Conservation (phyloP, 2,797 vertebrate species). For the Cyprinodon diabolis region DNA sequence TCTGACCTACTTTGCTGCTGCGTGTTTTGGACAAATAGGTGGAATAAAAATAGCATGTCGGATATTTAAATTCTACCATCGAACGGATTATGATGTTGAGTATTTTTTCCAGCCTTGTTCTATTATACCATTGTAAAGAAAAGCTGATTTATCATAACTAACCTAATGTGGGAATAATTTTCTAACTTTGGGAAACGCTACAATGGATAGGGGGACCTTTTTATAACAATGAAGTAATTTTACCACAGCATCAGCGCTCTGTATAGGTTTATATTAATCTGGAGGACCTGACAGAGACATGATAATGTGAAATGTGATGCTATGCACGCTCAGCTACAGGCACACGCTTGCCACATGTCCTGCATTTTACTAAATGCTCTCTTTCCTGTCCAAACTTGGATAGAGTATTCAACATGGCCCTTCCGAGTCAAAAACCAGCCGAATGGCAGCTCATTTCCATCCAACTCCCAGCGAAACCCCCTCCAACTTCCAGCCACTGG, state of each 20-base stretch:
- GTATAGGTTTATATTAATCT: not conserved
- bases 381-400: too few species aligned
- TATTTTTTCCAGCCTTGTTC: not conserved
- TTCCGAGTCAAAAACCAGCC: too few species aligned
- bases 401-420: too few species aligned
- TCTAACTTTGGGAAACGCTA: not conserved
- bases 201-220: not conserved
- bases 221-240: not conserved
- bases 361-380: not conserved
- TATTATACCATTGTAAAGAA: not conserved
- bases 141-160: not conserved
- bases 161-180: not conserved
- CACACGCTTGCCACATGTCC: not conserved
- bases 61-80: conserved; percentile 13
- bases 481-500: too few species aligned
- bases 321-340: not conserved
- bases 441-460: too few species aligned
- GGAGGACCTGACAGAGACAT: not conserved
- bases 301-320: not conserved
- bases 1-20: conserved; percentile 14
- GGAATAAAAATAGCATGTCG: conserved; percentile 50
- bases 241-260: not conserved
- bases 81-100: conserved; percentile 20
- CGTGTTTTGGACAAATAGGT: conserved; percentile 5
- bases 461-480: too few species aligned